A percentile compares a stretch with the other conserved stretches of the same genome.
These are phyloP conservation scores for Neolamprologus falcicula DNA, from an alignment of 2,113 vertebrate species.

Conservation along the genomic window DNA sequence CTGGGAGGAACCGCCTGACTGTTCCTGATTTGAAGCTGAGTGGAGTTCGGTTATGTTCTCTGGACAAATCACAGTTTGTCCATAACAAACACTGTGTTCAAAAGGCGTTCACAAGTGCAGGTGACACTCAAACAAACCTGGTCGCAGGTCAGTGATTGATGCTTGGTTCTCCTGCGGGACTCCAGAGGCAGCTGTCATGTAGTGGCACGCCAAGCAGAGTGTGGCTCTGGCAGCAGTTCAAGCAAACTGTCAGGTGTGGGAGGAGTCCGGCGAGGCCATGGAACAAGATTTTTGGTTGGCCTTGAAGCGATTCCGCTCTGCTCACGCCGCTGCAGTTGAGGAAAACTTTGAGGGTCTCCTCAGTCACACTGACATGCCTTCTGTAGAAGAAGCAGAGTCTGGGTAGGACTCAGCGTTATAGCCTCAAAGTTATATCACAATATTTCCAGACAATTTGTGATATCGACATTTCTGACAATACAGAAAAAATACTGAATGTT, in stretches of 20 bases:
- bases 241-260: fast-evolving
- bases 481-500: background rate
- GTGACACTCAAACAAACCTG: background rate
- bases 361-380: background rate
- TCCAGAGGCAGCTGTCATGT: background rate
- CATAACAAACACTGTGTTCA: fast-evolving
- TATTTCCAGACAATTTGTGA: fast-evolving
- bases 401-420: background rate
- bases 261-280: background rate
- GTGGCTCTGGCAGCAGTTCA: background rate
- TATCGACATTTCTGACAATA: background rate
- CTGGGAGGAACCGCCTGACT: background rate
- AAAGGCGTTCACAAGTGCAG: background rate
- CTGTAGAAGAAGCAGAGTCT: background rate
- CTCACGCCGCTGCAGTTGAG: background rate
- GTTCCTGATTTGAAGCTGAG: background rate
- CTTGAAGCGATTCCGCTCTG: background rate
- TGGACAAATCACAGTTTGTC: background rate
- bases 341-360: background rate
- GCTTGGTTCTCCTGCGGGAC: background rate
- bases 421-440: background rate
- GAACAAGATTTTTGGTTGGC: background rate
- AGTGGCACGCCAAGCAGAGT: background rate
- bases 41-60: background rate
- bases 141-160: background rate